Percentiles rank a stretch among this genome's conserved stretches.
Evolutionary conservation across 2,888 invertebrate genomes (phyloP).

Genomic region (Ceratothoa steindachneri): DNA sequence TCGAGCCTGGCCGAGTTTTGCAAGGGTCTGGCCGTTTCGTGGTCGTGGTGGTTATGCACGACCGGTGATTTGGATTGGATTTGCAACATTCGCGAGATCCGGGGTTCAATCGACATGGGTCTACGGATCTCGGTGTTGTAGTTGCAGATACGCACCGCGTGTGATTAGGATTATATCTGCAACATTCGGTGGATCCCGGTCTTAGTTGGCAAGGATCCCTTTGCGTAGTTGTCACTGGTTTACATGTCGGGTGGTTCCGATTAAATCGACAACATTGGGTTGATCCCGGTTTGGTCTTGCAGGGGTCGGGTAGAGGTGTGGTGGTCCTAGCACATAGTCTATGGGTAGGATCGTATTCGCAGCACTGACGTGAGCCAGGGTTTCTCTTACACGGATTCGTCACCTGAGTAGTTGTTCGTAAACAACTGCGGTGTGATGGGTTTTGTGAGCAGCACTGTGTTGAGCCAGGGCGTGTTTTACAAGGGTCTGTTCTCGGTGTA

Average conservation of each 20-base stretch:
- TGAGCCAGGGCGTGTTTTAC: no score
- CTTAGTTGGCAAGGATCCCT: slow-evolving; percentile 18
- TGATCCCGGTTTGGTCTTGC: slow-evolving; percentile 24
- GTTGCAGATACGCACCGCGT: not conserved
- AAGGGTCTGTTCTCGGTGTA: no score
- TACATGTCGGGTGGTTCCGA: slow-evolving; percentile 17
- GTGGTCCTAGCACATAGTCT: slow-evolving; percentile 23
- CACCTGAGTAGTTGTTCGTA: slow-evolving; percentile 1
- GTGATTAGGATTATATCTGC: slow-evolving; percentile 20
- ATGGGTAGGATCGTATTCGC: slow-evolving; percentile 14
- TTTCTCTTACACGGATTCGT: slow-evolving; percentile 22
- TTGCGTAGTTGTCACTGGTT: not conserved
- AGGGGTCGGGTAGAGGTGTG: slow-evolving; percentile 22
- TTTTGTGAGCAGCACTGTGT: no score
- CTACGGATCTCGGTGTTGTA: not conserved
- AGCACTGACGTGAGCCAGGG: no score
- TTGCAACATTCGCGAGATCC: slow-evolving; percentile 8
- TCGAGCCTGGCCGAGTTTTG: no score
- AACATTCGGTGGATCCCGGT: slow-evolving; percentile 28
- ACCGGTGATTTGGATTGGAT: slow-evolving; percentile 52
- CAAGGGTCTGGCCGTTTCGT: no score
- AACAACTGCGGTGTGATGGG: no score
- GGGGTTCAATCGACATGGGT: slow-evolving; percentile 5
- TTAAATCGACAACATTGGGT: slow-evolving; percentile 21
- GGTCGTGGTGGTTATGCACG: no score